Evolutionary conservation across 1,140 invertebrate genomes (phyloP).

Genomic region (Myzus persicae): DNA sequence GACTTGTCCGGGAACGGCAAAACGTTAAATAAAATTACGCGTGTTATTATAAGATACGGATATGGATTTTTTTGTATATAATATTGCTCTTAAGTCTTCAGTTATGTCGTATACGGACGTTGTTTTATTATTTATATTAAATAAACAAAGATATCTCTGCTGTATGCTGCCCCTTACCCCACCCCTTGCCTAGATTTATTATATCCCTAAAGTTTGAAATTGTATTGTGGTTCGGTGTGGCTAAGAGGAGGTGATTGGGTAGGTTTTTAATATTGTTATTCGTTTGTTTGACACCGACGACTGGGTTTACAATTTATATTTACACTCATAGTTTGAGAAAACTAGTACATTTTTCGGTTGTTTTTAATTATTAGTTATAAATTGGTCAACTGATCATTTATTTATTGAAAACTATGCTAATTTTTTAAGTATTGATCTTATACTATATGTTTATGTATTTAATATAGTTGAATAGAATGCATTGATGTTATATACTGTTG

Average conservation of each 20-base stretch:
- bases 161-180: background rate
- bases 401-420: background rate
- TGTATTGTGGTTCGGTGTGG: background rate
- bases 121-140: background rate
- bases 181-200: background rate
- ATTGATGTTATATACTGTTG: too few relatives aligned
- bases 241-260: background rate
- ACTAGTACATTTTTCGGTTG: background rate
- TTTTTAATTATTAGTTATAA: background rate
- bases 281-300: background rate
- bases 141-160: background rate
- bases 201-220: too few relatives aligned
- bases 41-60: background rate
- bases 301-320: background rate
- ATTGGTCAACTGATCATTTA: background rate
- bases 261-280: conserved; percentile 18
- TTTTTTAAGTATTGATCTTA: background rate
- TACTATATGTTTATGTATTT: background rate
- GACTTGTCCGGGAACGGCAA: background rate
- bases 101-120: background rate
- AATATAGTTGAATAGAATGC: too few relatives aligned
- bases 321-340: background rate
- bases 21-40: conserved; percentile 19
- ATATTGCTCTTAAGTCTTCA: background rate
- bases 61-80: background rate